A percentile compares a stretch with the other conserved stretches of the same genome.
phyloP scores from a whole-genome alignment of 2,888 invertebrate species.

The Tromatobia lineatoria region DNA sequence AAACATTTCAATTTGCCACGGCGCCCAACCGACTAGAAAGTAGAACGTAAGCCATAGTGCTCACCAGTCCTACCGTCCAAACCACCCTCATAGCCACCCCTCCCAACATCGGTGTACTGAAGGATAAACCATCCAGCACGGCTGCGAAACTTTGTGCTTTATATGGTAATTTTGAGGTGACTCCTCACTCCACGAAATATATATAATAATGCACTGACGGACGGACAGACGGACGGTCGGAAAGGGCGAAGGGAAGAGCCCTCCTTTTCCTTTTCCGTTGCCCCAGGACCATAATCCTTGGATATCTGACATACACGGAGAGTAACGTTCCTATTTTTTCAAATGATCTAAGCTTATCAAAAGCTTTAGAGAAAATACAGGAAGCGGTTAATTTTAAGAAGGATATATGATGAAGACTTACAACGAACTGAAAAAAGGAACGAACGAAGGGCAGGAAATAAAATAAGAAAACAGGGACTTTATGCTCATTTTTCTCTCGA shows the following conservation, averaged over 20 bases:
- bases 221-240: constrained; percentile 3
- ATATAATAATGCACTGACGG: constrained; percentile 14
- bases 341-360: background rate
- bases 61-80: constrained; percentile 49
- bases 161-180: constrained; percentile 69
- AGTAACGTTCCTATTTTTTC: background rate
- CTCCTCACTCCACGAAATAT: constrained; percentile 30
- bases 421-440: background rate
- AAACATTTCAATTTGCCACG: constrained; percentile 65
- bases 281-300: constrained; percentile 46
- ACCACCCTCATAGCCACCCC: constrained; percentile 30
- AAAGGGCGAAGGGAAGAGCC: background rate
- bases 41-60: constrained; percentile 38
- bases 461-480: background rate
- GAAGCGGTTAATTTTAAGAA: background rate
- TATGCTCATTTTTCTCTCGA: background rate
- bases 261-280: background rate
- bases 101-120: constrained; percentile 15
- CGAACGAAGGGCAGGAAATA: background rate
- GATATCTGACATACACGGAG: constrained; percentile 15
- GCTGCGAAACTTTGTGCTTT: constrained; percentile 70
- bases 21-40: constrained; percentile 55
- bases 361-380: background rate
- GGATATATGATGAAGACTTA: background rate
- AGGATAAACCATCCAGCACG: constrained; percentile 48